Base-by-base conservation (phyloP, 1,140 invertebrate genomes). In the Rhynchophorus ferrugineus region DNA sequence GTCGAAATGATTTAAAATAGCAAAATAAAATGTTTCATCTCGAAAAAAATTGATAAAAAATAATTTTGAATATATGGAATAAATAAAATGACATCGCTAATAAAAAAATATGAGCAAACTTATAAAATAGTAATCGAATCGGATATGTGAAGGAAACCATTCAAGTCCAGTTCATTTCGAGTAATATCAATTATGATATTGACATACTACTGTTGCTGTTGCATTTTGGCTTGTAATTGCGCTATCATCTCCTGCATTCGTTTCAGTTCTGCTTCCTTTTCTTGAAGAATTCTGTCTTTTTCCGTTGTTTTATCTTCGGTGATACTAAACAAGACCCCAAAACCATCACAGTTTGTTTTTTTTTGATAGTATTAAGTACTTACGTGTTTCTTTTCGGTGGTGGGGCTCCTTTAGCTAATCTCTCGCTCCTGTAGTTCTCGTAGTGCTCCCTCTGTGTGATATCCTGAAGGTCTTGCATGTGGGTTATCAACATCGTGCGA, bases 391-490 rank as follows among this genome's bases (percentile, higher is more conserved):
- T 74, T 63, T 85, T 51, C 2, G 82, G 81, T 48, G 82, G 78
- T 49, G 85, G 83, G 18, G 81, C 84, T 54, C 84, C 86, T 71
- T 89, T 86, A 13, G 85, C 89, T 50, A 92, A 71, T 62, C 87
- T 78, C 67, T 93, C 88, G 13, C 88, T 89, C 46, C 93, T 79
- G 68, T 95, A 97, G 73, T 96, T 97, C 74, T 97, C 94, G 70
- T 97, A 97, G 73, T 96, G 93, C 14, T 96, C 91, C 70, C 94
- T 89, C 63, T 92, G 87, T 0, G 92, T 96, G 3, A 95, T 90
- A 71, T 96, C 92, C 69, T 96, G 92, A 37, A 96, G 73, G 73
- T 96, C 93, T 72, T 95, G 91, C 88, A 97, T 91, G 67, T 96
- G 91, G 6, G 91, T 92, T 46, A 98, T 97, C 6, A 99, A 77